These are phyloP conservation scores for Polyommatus iphigenia DNA, from an alignment of 2,888 invertebrate genomes.

Conservation along the genomic window DNA sequence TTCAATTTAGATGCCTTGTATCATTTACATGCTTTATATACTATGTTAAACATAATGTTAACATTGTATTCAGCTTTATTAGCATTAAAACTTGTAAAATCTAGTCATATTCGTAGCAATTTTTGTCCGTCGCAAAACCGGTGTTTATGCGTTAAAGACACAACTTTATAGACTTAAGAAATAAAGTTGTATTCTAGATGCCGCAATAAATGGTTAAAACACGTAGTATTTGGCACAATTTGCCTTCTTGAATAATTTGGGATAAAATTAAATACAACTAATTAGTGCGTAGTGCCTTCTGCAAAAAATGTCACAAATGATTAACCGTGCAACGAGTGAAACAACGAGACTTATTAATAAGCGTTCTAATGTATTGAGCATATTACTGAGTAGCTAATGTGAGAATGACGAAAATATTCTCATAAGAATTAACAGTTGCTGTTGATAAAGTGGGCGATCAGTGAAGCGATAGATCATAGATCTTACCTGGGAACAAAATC, in stretches of 20 bases:
- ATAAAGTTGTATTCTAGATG: neutral
- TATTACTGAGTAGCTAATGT: slow-evolving; percentile 18
- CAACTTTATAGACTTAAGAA: too few species aligned
- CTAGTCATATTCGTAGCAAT: too few species aligned
- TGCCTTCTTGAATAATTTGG: slow-evolving; percentile 40
- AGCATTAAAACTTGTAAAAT: too few species aligned
- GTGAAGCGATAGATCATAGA: slow-evolving; percentile 46
- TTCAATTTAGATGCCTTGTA: neutral
- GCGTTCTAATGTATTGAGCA: neutral
- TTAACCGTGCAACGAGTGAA: slow-evolving; percentile 39
- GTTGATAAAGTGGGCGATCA: slow-evolving; percentile 65
- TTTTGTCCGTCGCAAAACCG: too few species aligned
- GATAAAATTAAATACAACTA: slow-evolving; percentile 61
- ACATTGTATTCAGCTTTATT: too few species aligned
- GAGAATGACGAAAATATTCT: slow-evolving; percentile 48
- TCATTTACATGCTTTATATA: too few species aligned
- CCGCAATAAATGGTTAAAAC: neutral
- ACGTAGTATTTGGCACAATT: slow-evolving; percentile 18
- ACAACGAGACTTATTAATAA: slow-evolving; percentile 23
- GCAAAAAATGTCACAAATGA: slow-evolving; percentile 50
- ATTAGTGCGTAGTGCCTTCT: slow-evolving; percentile 69
- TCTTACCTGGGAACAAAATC: slow-evolving; percentile 59
- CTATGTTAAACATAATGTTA: too few species aligned
- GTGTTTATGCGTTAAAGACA: too few species aligned
- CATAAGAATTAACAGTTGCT: slow-evolving; percentile 61